phyloP scores from a whole-genome alignment of 2,797 vertebrate species.

The Simalia tracyae region DNA sequence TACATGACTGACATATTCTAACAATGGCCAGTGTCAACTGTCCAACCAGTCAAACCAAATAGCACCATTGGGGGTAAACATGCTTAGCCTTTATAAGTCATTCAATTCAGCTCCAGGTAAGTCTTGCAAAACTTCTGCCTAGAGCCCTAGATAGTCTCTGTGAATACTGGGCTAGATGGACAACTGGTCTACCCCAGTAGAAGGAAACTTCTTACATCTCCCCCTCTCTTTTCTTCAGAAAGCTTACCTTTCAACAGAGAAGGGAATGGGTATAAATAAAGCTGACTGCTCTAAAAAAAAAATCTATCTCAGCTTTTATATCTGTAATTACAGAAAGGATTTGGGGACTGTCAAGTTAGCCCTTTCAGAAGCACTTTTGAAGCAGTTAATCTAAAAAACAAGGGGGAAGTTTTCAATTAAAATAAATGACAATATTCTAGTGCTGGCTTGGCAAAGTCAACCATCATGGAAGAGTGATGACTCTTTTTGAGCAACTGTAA shows the following conservation, averaged over 20 bases:
- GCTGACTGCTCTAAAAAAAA: not conserved
- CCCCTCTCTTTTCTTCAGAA: not conserved
- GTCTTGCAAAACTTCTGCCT: not conserved
- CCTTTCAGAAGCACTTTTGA: constrained; percentile 18
- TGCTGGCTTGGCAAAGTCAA: constrained; percentile 25
- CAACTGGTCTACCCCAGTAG: not conserved
- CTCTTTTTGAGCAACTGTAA: constrained; percentile 22
- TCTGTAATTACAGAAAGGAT: not conserved
- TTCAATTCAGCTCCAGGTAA: not conserved
- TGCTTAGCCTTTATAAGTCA: not conserved
- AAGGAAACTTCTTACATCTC: not conserved
- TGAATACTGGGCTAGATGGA: not conserved
- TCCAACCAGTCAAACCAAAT: not conserved
- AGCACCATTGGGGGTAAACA: not conserved
- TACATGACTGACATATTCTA: not conserved
- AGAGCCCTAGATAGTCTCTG: not conserved
- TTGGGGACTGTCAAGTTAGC: not conserved
- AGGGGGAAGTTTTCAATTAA: constrained; percentile 20
- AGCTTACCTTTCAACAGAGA: not conserved
- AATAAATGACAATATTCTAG: constrained; percentile 12
- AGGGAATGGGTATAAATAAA: not conserved
- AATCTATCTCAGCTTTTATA: not conserved
- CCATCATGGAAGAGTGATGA: constrained; percentile 20
- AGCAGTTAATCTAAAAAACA: constrained; percentile 13
- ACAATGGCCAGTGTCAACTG: not conserved